Conservation (phyloP, 2,888 invertebrate species). For the Anthophora plumipes region DNA sequence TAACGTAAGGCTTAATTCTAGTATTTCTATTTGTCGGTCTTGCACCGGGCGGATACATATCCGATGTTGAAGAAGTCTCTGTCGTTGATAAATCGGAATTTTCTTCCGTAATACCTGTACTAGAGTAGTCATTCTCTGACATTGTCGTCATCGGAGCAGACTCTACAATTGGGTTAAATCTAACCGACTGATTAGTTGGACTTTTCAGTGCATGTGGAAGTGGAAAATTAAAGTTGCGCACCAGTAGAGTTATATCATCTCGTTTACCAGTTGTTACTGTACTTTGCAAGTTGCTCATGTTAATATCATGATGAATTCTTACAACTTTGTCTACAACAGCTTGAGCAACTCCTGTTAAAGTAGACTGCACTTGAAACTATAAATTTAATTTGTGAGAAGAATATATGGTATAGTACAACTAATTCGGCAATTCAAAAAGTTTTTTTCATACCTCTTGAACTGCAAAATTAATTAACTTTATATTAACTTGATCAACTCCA, state of each 20-base stretch:
- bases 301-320: slow-evolving; percentile 92
- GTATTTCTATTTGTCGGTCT: slow-evolving; percentile 88
- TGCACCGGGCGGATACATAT: slow-evolving; percentile 82
- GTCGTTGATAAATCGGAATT: slow-evolving; percentile 81
- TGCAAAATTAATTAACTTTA: slow-evolving; percentile 91
- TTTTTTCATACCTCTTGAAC: slow-evolving; percentile 88
- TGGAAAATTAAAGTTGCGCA: slow-evolving; percentile 94
- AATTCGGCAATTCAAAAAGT: not conserved
- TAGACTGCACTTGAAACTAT: slow-evolving; percentile 91
- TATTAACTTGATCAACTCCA: slow-evolving; percentile 92
- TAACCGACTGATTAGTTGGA: slow-evolving; percentile 86
- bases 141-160: slow-evolving; percentile 79
- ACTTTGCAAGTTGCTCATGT: slow-evolving; percentile 86
- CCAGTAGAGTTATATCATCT: slow-evolving; percentile 93
- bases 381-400: slow-evolving; percentile 54
- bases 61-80: slow-evolving; percentile 82
- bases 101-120: slow-evolving; percentile 72
- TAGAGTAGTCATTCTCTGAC: slow-evolving; percentile 70
- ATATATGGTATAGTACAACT: not conserved
- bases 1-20: slow-evolving; percentile 92
- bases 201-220: slow-evolving; percentile 88
- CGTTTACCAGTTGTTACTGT: slow-evolving; percentile 87
- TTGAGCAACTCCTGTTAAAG: slow-evolving; percentile 93
- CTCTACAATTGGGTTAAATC: slow-evolving; percentile 88
- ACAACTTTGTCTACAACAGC: slow-evolving; percentile 94